Evolutionary conservation across 2,113 vertebrate genomes (phyloP), one percentile per base, ranked within the genome.

Genomic region (Odontophorus gujanensis): DNA sequence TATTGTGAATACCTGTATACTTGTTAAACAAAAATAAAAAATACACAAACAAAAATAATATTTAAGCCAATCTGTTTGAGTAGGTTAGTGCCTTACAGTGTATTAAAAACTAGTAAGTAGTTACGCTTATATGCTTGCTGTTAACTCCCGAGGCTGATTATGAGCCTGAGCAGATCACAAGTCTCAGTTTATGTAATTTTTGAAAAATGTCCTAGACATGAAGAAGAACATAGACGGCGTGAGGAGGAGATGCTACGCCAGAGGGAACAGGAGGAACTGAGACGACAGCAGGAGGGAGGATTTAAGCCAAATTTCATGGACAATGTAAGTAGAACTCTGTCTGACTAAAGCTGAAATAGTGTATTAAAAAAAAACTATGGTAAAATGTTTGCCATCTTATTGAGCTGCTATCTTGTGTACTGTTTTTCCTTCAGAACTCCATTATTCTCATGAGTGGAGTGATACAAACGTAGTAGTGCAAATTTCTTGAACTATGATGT

Each of bases 181-280:
- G 21, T 51, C 10, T 77, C 61, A 87, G 25, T 6, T 83, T n/a
- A 85, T 24, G 5, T 25, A 61, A 36, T 47, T 95, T 62, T 63
- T 68, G 21, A 75, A 90, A 93, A 88, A 81, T 47, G 16, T 83
- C 69, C 14, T 85, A 97, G 96, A 34, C 99, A 99, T 45, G 99
- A 99, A 95, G 99, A 99, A 90, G 99, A 99, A 42, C 98, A 99
- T 73, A 97, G 99, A 47, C 98, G 99, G 43, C 98, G 99, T 83
- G 99, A 99, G 92, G 99, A 99, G 87, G 99, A 99, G 89, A 98
- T 99, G 98, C 97, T 99, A 7, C 98, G 99, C 34, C 99, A 99
- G 94, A 98, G 99, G 93, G 99, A 99, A n/a, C 99, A 99, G 86
- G 99, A 99, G 32, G 99, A 99, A 40, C 74, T 99, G 77, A 98